phyloP scores from a whole-genome alignment of 2,888 invertebrate species.

The Byasa hedistus region DNA sequence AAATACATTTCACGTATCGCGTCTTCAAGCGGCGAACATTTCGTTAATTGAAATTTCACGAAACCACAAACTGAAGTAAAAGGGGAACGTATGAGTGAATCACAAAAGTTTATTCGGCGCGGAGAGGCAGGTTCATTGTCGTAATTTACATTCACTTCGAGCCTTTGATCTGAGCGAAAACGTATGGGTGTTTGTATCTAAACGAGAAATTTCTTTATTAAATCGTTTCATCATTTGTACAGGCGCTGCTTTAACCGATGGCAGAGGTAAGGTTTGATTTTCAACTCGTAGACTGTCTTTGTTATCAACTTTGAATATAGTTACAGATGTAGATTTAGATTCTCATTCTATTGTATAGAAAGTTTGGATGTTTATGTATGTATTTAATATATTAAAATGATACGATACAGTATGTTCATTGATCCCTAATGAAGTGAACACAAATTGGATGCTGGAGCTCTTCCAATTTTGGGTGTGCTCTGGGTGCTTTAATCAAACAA shows the following conservation, averaged over 20 bases:
- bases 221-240: too few relatives aligned
- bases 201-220: too few relatives aligned
- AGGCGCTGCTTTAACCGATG: too few relatives aligned
- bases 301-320: too few relatives aligned
- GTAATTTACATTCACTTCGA: conserved; percentile 15
- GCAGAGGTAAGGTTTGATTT: too few relatives aligned
- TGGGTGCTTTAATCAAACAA: conserved; percentile 3
- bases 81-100: conserved; percentile 18
- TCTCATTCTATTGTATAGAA: too few relatives aligned
- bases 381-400: not conserved
- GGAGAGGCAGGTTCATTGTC: conserved; percentile 6
- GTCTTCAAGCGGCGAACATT: conserved; percentile 8
- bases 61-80: conserved; percentile 17
- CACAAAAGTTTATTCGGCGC: conserved; percentile 21
- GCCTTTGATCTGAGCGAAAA: conserved; percentile 3
- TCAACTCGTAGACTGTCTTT: too few relatives aligned
- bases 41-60: conserved; percentile 25
- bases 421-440: conserved; percentile 1
- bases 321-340: too few relatives aligned
- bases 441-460: conserved; percentile 25
- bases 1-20: conserved; percentile 7
- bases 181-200: too few relatives aligned
- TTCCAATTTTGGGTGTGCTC: conserved; percentile 13
- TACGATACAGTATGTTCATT: not conserved
- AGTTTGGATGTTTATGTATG: too few relatives aligned